Evolutionary conservation across 2,113 vertebrate genomes (phyloP).

Genomic region (Dromiciops gliroides): DNA sequence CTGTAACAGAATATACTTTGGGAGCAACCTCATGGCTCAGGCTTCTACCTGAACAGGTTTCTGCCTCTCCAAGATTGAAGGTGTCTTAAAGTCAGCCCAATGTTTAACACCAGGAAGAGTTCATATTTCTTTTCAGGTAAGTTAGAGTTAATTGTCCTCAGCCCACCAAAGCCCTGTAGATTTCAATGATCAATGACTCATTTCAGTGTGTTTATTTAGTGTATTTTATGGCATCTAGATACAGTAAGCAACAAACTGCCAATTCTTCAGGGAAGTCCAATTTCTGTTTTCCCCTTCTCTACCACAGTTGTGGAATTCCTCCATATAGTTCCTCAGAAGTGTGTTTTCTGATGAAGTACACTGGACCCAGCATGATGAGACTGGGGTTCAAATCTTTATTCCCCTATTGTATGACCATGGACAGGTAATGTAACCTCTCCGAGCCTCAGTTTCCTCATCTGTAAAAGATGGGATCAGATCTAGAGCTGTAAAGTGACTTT

Average conservation of each 20-base stretch:
- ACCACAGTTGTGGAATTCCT: background rate
- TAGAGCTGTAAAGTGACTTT: background rate
- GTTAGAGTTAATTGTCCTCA: background rate
- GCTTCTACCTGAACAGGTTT: conserved; percentile 58
- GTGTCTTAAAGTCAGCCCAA: conserved; percentile 67
- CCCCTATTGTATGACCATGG: background rate
- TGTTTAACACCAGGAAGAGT: conserved; percentile 61
- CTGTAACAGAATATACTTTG: conserved; percentile 61
- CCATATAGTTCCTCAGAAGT: background rate
- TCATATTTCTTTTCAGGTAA: background rate
- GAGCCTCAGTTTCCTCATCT: background rate
- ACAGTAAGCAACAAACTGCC: conserved; percentile 47
- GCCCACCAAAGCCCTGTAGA: conserved; percentile 31
- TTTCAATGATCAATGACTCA: conserved; percentile 51
- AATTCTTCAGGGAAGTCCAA: background rate
- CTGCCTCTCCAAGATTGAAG: conserved; percentile 63
- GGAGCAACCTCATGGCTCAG: conserved; percentile 48
- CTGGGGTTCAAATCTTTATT: background rate
- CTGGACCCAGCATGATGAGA: background rate
- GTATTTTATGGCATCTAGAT: conserved; percentile 12
- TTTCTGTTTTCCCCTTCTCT: background rate
- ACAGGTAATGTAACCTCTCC: background rate
- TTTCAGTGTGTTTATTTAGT: conserved; percentile 51
- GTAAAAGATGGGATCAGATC: background rate
- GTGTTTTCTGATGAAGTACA: background rate